These are phyloP conservation scores for Tenthredo livida DNA, from an alignment of 2,888 invertebrate species.

Conservation along the genomic window DNA sequence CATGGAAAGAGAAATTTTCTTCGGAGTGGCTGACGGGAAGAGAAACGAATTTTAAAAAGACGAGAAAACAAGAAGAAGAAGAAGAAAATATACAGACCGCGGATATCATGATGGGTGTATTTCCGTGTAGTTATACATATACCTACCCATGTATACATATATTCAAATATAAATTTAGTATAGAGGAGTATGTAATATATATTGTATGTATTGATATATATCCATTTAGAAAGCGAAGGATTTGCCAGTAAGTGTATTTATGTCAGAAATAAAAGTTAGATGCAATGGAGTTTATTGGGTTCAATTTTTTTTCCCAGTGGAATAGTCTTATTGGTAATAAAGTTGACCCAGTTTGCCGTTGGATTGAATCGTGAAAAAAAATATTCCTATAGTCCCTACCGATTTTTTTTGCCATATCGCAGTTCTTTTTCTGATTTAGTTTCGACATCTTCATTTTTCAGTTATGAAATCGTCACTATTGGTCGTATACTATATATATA, in stretches of 20 bases:
- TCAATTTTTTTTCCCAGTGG: slow-evolving; percentile 8
- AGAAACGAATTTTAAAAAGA: slow-evolving; percentile 13
- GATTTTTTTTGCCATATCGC: background rate
- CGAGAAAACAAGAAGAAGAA: background rate
- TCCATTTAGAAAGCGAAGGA: slow-evolving; percentile 6
- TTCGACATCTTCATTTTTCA: slow-evolving; percentile 36
- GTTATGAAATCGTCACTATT: no score
- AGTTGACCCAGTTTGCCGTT: slow-evolving; percentile 42
- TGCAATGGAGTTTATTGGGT: slow-evolving; percentile 40
- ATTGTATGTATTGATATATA: slow-evolving; percentile 1
- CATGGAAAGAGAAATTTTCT: background rate
- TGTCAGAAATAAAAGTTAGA: slow-evolving; percentile 30
- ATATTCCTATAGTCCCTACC: background rate
- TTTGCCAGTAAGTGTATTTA: slow-evolving; percentile 27
- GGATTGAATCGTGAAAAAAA: slow-evolving; percentile 29
- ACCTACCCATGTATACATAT: background rate
- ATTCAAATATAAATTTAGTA: background rate
- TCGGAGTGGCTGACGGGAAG: background rate
- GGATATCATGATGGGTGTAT: background rate
- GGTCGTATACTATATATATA: no score
- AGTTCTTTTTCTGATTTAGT: slow-evolving; percentile 26
- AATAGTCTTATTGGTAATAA: slow-evolving; percentile 37
- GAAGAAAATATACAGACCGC: background rate
- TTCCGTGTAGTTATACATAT: background rate
- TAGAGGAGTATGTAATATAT: background rate